Evolutionary conservation across 2,888 invertebrate genomes (phyloP), one percentile per base, ranked within the genome.

Genomic region (Agrilus cyanescens): DNA sequence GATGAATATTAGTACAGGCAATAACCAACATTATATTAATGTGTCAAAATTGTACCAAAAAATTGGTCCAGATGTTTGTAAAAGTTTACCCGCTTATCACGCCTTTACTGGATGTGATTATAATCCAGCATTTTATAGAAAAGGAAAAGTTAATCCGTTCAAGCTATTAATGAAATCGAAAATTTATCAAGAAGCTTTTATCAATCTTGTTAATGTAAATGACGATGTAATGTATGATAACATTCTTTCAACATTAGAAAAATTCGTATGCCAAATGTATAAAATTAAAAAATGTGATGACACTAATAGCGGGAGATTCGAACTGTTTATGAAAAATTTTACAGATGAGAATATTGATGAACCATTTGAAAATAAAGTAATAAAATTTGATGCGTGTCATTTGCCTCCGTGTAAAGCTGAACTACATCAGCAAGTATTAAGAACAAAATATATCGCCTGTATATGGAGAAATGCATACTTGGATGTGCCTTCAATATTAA

Each of bases 91-190:
- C 15, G 53, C 51, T 29, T 56, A 53, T 32, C 55, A 59, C 44
- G 56, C 57, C 32, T 56, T 52, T 36, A 58, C 57, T 34, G 57
- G 57, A n/a, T 41, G 37, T 33, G 44, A 41, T 37, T 44, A 37
- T 33, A 44, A 40, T 20, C 40, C 41, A n/a, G 37, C 38, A 32
- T 43, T 42, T 32, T 42, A 25, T 13, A 4, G 6, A 14, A 38
- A 38, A 12, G 38, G 31, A 16, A 43, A 43, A 44, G 39, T 25
- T 31, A 39, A 40, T 34, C 44, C 44, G 12, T 44, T 44, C 12
- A 34, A 39, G 31, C 25, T 44, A 31, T 31, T 39, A 36, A 25
- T 40, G 37, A 44, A 35, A 15, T 40, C 39, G 5, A 32, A 4
- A 14, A 38, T 16, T 15, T 38, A 32, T 38, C 32, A 38, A 38